A percentile compares a stretch with the other conserved stretches of the same genome.
phyloP scores from a whole-genome alignment of 2,797 vertebrate species.

The Novumbra hubbsi region DNA sequence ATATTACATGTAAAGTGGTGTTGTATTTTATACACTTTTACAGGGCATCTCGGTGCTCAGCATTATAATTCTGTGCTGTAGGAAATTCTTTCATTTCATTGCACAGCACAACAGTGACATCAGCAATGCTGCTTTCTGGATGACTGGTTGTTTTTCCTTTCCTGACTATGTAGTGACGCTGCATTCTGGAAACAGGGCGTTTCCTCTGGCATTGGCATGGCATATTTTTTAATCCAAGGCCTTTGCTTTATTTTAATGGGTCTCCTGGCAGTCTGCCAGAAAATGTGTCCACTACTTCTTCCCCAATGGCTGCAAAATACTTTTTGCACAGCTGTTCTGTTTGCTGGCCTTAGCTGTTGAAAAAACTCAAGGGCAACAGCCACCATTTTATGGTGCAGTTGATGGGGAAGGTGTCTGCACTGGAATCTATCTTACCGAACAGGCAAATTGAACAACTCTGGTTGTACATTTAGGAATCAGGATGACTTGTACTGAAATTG shows the following conservation, averaged over 20 bases:
- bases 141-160: conserved; percentile 46
- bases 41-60: conserved; percentile 49
- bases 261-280: conserved; percentile 67
- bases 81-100: conserved; percentile 38
- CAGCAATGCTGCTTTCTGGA: conserved; percentile 55
- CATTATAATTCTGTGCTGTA: neutral
- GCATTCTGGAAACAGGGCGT: conserved; percentile 29
- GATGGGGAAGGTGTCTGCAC: conserved; percentile 47
- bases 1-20: conserved; percentile 51
- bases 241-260: conserved; percentile 66
- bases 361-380: conserved; percentile 65
- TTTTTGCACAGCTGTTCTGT: conserved; percentile 66
- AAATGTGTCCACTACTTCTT: conserved; percentile 55
- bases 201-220: conserved; percentile 57
- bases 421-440: conserved; percentile 28
- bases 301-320: conserved; percentile 42
- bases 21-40: conserved; percentile 48
- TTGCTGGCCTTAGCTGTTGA: conserved; percentile 56
- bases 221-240: conserved; percentile 67
- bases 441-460: conserved; percentile 20
- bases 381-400: conserved; percentile 75
- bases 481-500: conserved; percentile 1
- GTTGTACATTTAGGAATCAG: neutral
- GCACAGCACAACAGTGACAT: conserved; percentile 37
- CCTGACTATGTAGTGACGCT: conserved; percentile 50